Percentiles rank a stretch among this genome's conserved stretches.
Evolutionary conservation across 2,888 invertebrate genomes (phyloP).

Genomic region (Coremacera marginata): DNA sequence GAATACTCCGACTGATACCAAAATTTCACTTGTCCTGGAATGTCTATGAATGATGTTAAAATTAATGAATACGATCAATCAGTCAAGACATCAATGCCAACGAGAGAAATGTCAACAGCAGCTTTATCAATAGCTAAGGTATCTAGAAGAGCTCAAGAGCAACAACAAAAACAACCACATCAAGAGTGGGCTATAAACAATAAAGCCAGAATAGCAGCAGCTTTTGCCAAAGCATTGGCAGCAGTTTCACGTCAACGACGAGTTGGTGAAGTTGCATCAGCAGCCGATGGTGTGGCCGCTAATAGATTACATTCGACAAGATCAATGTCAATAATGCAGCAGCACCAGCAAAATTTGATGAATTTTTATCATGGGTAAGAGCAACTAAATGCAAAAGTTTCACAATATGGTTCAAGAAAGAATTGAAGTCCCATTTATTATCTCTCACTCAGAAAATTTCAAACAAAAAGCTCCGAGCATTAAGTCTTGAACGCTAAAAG

Average conservation of each 20-base stretch:
- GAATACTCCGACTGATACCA: no score
- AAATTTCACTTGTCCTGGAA: no score
- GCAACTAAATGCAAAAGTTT: no score
- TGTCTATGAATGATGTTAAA: conserved; percentile 49
- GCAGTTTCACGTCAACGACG: conserved; percentile 13
- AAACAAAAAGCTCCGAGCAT: no score
- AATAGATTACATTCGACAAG: conserved; percentile 64
- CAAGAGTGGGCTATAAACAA: conserved; percentile 26
- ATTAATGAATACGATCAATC: conserved; percentile 65
- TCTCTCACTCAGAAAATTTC: no score
- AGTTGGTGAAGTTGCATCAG: conserved; percentile 35
- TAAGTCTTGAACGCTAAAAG: no score
- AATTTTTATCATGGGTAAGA: no score
- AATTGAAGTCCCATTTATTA: no score
- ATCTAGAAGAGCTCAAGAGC: background rate
- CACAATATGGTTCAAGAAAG: no score
- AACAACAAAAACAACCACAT: conserved; percentile 36
- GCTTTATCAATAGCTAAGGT: conserved; percentile 24
- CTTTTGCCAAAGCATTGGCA: conserved; percentile 24
- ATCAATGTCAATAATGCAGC: conserved; percentile 59
- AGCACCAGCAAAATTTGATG: background rate
- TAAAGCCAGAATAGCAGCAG: conserved; percentile 11
- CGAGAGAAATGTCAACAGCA: conserved; percentile 36
- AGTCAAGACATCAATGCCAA: conserved; percentile 63
- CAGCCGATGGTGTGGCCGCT: conserved; percentile 48